These are phyloP conservation scores for Thamnaconus septentrionalis DNA, from an alignment of 2,113 vertebrate species.

Conservation along the genomic window DNA sequence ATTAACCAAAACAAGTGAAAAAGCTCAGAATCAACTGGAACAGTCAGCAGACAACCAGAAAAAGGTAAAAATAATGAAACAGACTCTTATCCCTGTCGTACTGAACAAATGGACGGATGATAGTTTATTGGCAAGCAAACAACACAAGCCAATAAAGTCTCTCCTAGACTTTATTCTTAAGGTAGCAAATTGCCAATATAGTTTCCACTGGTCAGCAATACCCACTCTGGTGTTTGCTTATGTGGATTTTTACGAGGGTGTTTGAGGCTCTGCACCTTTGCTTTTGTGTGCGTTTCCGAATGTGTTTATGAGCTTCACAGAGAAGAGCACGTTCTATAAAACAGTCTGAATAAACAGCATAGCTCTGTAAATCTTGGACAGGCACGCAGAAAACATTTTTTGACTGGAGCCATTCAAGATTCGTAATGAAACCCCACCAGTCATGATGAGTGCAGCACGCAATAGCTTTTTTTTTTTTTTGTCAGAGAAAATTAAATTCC, in stretches of 20 bases:
- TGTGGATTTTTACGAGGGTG: slow-evolving; percentile 1
- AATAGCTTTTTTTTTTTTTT: slow-evolving; percentile 56
- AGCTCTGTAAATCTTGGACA: slow-evolving; percentile 48
- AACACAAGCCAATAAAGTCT: slow-evolving; percentile 51
- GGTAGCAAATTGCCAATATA: slow-evolving; percentile 46
- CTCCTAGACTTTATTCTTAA: slow-evolving; percentile 34
- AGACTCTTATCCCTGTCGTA: too few species aligned
- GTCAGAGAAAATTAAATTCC: slow-evolving; percentile 53
- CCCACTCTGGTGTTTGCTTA: slow-evolving; percentile 30
- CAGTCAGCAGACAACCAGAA: too few species aligned
- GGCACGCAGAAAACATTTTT: slow-evolving; percentile 58
- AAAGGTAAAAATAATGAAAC: too few species aligned
- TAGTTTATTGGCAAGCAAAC: slow-evolving; percentile 40
- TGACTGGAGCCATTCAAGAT: slow-evolving; percentile 49
- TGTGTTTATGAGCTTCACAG: slow-evolving; percentile 30
- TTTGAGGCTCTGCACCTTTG: background rate
- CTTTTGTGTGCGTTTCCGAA: slow-evolving; percentile 16
- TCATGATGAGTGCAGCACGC: slow-evolving; percentile 58
- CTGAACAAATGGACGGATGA: too few species aligned
- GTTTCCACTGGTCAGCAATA: slow-evolving; percentile 42
- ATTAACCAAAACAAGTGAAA: too few species aligned
- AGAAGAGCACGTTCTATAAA: slow-evolving; percentile 54
- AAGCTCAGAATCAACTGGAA: too few species aligned
- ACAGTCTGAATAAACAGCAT: slow-evolving; percentile 45
- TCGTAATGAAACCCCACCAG: slow-evolving; percentile 46